A percentile compares a stretch with the other conserved stretches of the same genome.
Conservation (phyloP, 2,113 vertebrate species). For the Odobenus rosmarus region DNA sequence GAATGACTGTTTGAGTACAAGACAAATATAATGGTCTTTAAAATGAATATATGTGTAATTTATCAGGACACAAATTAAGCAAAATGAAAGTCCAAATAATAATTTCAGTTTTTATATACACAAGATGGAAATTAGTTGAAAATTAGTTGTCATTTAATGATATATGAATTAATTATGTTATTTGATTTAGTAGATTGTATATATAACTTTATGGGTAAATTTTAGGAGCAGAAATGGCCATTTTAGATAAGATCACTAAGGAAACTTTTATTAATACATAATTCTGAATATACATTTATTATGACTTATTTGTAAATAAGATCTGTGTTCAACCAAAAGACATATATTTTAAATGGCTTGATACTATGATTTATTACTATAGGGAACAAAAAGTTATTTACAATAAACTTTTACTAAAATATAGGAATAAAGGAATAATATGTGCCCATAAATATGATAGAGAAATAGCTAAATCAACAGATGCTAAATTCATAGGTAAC, state of each 20-base stretch:
- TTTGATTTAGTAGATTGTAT: neutral
- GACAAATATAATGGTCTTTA: neutral
- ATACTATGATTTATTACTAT: neutral
- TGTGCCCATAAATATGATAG: neutral
- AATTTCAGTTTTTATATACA: neutral
- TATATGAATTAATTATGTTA: neutral
- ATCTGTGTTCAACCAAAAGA: neutral
- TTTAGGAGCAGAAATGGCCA: neutral
- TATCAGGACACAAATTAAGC: neutral
- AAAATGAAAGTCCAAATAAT: neutral
- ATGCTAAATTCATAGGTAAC: neutral
- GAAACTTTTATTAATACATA: neutral
- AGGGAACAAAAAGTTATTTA: neutral
- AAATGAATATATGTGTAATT: neutral
- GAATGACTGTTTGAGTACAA: neutral
- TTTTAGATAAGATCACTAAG: slow-evolving; percentile 15
- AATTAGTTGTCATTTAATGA: neutral
- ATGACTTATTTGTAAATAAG: neutral
- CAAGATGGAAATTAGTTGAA: neutral
- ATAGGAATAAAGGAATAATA: neutral
- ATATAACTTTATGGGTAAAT: neutral
- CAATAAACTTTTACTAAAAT: neutral
- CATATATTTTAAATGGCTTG: neutral
- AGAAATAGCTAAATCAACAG: neutral
- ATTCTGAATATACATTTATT: neutral